phyloP scores from a whole-genome alignment of 1,140 invertebrate genomes.

The Penaeus chinensis region DNA sequence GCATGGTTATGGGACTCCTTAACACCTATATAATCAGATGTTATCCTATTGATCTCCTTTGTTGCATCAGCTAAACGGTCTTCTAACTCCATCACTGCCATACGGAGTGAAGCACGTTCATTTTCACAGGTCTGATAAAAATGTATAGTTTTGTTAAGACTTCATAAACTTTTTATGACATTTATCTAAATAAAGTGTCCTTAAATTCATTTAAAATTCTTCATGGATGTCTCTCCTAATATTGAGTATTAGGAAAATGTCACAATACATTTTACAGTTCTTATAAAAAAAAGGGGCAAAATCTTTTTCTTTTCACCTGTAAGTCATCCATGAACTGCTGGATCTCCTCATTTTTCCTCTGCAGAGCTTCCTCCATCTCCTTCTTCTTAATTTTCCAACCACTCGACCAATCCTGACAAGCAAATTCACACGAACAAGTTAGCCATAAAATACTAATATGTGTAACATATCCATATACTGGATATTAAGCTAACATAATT shows the following conservation, averaged over 20 bases:
- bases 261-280: too few species aligned
- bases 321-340: slow-evolving; percentile 56
- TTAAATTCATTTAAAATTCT: too few species aligned
- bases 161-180: neutral
- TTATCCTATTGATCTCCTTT: slow-evolving; percentile 39
- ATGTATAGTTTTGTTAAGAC: neutral
- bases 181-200: too few species aligned
- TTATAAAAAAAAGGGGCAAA: too few species aligned
- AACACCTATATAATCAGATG: slow-evolving; percentile 31
- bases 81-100: slow-evolving; percentile 24
- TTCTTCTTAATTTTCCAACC: slow-evolving; percentile 45
- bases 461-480: too few species aligned
- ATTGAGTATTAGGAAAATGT: slow-evolving; percentile 11
- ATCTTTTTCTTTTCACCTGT: slow-evolving; percentile 21
- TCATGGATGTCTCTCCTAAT: neutral
- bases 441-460: too few species aligned
- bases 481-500: too few species aligned
- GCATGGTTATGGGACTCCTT: slow-evolving; percentile 42
- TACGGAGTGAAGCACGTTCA: slow-evolving; percentile 17
- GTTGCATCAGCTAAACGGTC: slow-evolving; percentile 41
- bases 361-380: slow-evolving; percentile 47
- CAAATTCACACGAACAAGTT: too few species aligned
- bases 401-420: slow-evolving; percentile 46
- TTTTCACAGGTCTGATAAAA: slow-evolving; percentile 34
- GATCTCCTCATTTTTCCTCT: slow-evolving; percentile 39